Conservation (phyloP, 2,888 invertebrate species). For the Volucella zonaria region DNA sequence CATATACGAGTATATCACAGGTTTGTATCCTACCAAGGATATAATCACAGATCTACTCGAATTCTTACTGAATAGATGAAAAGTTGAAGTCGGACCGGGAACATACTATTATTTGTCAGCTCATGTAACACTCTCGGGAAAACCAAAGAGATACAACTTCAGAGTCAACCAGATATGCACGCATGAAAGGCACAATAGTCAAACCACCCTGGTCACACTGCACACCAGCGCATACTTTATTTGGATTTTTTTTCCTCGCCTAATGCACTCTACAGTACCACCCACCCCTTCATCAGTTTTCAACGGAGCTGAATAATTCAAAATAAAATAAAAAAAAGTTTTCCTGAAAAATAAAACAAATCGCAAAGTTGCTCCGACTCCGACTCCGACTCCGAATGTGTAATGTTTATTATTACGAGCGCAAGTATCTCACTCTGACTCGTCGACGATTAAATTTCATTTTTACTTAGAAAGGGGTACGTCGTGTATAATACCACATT, state of each 20-base stretch:
- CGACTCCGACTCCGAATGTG: background rate
- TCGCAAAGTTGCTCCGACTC: constrained; percentile 10
- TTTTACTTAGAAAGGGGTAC: constrained; percentile 37
- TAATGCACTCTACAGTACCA: constrained; percentile 31
- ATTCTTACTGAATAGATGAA: too few species aligned
- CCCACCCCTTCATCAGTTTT: background rate
- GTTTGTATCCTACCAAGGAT: too few species aligned
- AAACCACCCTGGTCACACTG: background rate
- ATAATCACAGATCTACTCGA: too few species aligned
- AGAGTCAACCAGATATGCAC: too few species aligned
- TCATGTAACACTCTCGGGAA: too few species aligned
- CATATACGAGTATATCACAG: too few species aligned
- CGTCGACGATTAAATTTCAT: constrained; percentile 52
- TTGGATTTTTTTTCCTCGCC: constrained; percentile 12
- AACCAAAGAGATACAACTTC: too few species aligned
- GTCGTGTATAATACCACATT: background rate
- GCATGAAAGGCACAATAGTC: too few species aligned
- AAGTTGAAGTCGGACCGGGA: too few species aligned
- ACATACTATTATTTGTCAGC: too few species aligned
- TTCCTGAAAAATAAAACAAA: background rate
- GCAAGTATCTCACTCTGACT: constrained; percentile 19
- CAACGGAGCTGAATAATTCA: constrained; percentile 41
- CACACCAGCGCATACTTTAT: constrained; percentile 1
- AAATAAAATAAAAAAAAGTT: background rate
- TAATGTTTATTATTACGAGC: constrained; percentile 36